phyloP scores from a whole-genome alignment of 2,797 vertebrate species.

The Clarias pachynema region DNA sequence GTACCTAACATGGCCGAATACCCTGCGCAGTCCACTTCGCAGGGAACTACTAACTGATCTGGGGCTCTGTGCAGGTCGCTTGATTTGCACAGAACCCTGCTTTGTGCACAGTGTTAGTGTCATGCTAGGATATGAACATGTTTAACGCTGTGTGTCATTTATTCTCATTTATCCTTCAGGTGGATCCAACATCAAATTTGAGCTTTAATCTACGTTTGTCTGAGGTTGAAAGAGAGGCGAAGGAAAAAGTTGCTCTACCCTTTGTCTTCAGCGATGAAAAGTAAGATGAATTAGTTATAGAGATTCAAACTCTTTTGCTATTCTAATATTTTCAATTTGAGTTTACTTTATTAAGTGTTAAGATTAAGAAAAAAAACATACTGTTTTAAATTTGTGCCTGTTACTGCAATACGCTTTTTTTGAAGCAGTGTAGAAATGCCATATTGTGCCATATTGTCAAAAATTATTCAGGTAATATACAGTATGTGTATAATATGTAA shows the following conservation, averaged over 20 bases:
- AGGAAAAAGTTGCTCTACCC: constrained; percentile 80
- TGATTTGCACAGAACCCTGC: neutral
- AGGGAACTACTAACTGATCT: too few species aligned
- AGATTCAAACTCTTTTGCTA: neutral
- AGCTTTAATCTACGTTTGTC: constrained; percentile 86
- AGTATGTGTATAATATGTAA: neutral
- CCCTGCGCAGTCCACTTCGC: too few species aligned
- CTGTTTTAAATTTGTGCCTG: neutral
- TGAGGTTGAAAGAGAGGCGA: constrained; percentile 77
- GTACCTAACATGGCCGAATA: too few species aligned
- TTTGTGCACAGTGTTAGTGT: neutral
- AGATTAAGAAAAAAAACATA: neutral
- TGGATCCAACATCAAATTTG: constrained; percentile 77
- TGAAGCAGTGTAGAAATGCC: neutral
- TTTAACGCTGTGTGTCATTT: constrained; percentile 24
- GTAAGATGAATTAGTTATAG: constrained; percentile 58
- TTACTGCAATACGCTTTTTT: neutral
- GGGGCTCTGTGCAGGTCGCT: neutral
- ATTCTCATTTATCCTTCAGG: constrained; percentile 58
- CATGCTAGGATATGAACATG: constrained; percentile 3
- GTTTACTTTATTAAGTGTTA: neutral
- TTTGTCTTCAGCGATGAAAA: constrained; percentile 87
- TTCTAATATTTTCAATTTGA: neutral
- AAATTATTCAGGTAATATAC: neutral
- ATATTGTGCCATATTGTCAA: neutral